Evolutionary conservation across 2,113 vertebrate species (phyloP).

Genomic region (Rhipidura dahli): DNA sequence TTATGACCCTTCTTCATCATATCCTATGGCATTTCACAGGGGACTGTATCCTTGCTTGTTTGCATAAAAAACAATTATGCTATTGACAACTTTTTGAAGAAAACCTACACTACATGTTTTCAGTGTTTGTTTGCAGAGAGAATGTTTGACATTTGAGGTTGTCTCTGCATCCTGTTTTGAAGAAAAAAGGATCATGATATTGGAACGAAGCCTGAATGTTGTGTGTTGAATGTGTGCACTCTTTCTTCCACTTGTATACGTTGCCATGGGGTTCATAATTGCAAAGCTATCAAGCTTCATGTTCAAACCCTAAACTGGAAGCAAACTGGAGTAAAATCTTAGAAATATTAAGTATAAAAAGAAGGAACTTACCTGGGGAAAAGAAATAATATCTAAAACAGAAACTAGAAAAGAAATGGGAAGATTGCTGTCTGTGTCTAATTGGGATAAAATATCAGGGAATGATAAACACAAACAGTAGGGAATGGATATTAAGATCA

Average conservation of each 20-base stretch:
- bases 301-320: background rate
- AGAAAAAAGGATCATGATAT: background rate
- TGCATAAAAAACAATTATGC: background rate
- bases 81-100: background rate
- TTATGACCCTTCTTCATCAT: background rate
- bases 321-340: background rate
- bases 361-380: background rate
- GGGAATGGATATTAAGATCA: background rate
- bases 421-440: background rate
- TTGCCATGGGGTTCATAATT: background rate
- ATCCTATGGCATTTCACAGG: background rate
- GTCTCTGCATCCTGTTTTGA: background rate
- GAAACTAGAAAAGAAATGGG: background rate
- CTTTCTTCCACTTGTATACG: background rate
- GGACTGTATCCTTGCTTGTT: background rate
- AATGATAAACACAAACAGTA: background rate
- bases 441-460: background rate
- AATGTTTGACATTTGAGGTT: background rate
- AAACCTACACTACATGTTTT: background rate
- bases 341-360: background rate
- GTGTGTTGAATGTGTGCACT: rapidly evolving
- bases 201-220: background rate
- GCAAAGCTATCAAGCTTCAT: background rate
- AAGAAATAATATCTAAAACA: background rate
- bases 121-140: background rate